Evolutionary conservation across 2,797 vertebrate species (phyloP), one percentile per base, ranked within the genome.

Genomic region (Poliocrania exsul): DNA sequence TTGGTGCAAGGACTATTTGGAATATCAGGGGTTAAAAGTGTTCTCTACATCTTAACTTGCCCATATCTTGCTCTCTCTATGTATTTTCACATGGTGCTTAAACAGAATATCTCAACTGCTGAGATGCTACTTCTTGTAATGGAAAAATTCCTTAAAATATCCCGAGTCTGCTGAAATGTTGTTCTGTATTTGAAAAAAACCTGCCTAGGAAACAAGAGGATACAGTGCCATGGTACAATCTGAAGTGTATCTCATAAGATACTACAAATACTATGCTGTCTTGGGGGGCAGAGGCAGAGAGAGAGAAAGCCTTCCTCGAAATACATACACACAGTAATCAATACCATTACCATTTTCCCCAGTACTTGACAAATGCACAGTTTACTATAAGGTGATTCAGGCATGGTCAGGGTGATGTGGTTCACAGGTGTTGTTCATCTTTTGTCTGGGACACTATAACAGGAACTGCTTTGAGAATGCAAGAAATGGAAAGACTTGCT

Each of bases 121-220:
- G 40, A 80, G 49, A 95, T 56, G 29, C 14, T 90, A 70, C 50
- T 61, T 92, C 86, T 66, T 2, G 13, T 80, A 88, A 91, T 31
- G 60, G 81, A 94, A 91, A 93, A 84, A 62, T 7, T 69, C 73
- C 54, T 88, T 88, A 92, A 96, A 94, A 88, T 90, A 93, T n/a
- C 35, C 33, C 42, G 50, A n/a, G n/a, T 65, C 35, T 81, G 51
- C 14, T 72, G 81, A 93, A 84, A 86, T 40, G 37, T 29, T 77
- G 35, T 1, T 78, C 35, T 47, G 6, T 23, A 42, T 71, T 71
- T 90, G 2, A 80, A 86, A 88, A 92, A 51, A 51, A 29, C 57
- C 35, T 37, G 37, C 37, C n/a, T 23, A 61, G 28, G 73, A 81
- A 80, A 65, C 35, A 73, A 69, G n/a, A 74, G 26, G 54, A 86